These are phyloP conservation scores for Drosophila kuntzei DNA, from an alignment of 2,888 invertebrate genomes.

Conservation along the genomic window DNA sequence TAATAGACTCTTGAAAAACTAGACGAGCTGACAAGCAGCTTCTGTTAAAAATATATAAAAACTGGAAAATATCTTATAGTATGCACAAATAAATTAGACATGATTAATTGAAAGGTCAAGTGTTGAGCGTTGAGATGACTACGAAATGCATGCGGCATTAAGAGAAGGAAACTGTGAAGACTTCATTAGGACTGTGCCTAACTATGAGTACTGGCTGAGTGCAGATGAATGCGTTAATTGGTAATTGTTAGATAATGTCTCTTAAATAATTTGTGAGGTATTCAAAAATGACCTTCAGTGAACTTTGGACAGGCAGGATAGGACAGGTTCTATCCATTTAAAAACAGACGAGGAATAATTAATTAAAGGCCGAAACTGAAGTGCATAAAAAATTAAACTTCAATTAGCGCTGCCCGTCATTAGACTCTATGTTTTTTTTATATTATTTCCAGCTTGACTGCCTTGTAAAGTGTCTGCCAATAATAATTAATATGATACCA, in stretches of 20 bases:
- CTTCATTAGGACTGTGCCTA: conserved; percentile 46
- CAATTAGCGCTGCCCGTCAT: conserved; percentile 58
- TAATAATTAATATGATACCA: conserved; percentile 71
- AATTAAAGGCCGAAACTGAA: conserved; percentile 49
- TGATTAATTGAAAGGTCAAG: conserved; percentile 79
- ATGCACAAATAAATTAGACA: conserved; percentile 61
- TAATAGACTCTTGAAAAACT: conserved; percentile 53
- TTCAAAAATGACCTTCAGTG: conserved; percentile 44
- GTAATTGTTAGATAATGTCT: conserved; percentile 52
- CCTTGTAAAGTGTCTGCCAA: conserved; percentile 66
- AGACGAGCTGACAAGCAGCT: conserved; percentile 59
- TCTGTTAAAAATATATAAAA: conserved; percentile 41
- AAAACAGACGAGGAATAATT: conserved; percentile 43
- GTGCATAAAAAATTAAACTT: conserved; percentile 57
- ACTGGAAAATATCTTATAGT: conserved; percentile 48
- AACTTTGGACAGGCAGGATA: conserved; percentile 36
- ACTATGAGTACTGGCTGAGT: conserved; percentile 8
- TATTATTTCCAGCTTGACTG: conserved; percentile 31
- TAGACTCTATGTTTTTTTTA: conserved; percentile 31
- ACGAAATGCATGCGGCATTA: conserved; percentile 54
- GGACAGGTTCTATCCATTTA: conserved; percentile 27
- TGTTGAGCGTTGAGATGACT: conserved; percentile 30
- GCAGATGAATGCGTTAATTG: conserved; percentile 53
- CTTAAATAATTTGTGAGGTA: conserved; percentile 20
- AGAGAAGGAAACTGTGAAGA: conserved; percentile 42